Evolutionary conservation across 2,888 invertebrate species (phyloP).

Genomic region (Apamea monoglypha): DNA sequence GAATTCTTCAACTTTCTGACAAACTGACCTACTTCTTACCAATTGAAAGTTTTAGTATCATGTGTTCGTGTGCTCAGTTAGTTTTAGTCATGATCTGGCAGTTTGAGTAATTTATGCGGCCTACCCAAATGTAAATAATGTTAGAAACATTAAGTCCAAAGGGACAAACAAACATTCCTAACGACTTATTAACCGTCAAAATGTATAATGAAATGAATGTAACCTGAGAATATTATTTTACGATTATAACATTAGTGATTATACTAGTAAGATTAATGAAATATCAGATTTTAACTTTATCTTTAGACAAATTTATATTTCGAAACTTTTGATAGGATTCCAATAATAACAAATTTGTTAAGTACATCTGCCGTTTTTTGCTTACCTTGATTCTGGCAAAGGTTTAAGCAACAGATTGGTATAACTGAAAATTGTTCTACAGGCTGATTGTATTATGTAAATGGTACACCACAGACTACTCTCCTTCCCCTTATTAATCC

Average conservation of each 20-base stretch:
- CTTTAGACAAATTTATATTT: constrained; percentile 11
- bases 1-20: background rate
- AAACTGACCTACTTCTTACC: background rate
- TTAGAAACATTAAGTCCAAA: background rate
- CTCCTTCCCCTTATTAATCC: too few species aligned
- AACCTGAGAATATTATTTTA: background rate
- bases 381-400: background rate
- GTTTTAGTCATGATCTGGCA: too few species aligned
- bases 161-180: background rate
- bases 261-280: constrained; percentile 3
- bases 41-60: too few species aligned
- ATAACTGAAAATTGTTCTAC: background rate
- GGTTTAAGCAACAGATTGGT: background rate
- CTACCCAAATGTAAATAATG: too few species aligned
- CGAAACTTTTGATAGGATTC: background rate
- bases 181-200: background rate
- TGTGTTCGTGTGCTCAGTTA: too few species aligned
- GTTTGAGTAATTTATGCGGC: too few species aligned
- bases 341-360: background rate
- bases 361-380: background rate
- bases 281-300: background rate
- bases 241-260: background rate
- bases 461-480: too few species aligned
- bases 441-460: too few species aligned
- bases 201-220: background rate